Evolutionary conservation across 2,888 invertebrate genomes (phyloP).

Genomic region (Xylota sylvarum): DNA sequence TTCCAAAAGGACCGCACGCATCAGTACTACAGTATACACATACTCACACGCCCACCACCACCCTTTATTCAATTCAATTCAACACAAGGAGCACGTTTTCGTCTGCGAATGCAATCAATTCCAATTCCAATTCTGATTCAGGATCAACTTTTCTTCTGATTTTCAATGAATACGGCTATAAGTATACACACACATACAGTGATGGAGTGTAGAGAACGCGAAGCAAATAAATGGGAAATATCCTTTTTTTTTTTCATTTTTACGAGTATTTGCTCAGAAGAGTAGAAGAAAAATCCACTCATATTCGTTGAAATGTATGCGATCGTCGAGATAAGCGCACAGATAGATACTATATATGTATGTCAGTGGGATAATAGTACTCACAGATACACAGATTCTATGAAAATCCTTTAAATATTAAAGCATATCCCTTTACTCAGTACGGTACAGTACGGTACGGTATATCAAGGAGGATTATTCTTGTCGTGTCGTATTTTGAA

Average conservation of each 20-base stretch:
- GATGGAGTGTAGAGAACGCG: background rate
- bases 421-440: constrained; percentile 46
- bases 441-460: too few species aligned
- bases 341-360: constrained; percentile 6
- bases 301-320: constrained; percentile 37
- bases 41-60: too few species aligned
- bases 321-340: constrained; percentile 35
- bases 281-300: constrained; percentile 9
- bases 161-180: constrained; percentile 23
- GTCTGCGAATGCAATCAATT: constrained; percentile 73
- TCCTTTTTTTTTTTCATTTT: constrained; percentile 3
- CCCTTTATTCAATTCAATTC: background rate
- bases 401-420: constrained; percentile 63
- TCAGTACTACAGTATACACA: too few species aligned
- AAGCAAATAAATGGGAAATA: constrained; percentile 13
- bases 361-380: constrained; percentile 66
- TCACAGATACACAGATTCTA: constrained; percentile 43
- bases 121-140: constrained; percentile 70
- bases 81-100: constrained; percentile 21
- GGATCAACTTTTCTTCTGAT: constrained; percentile 51
- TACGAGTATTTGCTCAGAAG: constrained; percentile 20
- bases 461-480: constrained; percentile 21
- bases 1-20: background rate
- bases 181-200: background rate
- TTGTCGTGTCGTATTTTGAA: constrained; percentile 10